Evolutionary conservation across 2,888 invertebrate species (phyloP).

Genomic region (Bombylius discolor): DNA sequence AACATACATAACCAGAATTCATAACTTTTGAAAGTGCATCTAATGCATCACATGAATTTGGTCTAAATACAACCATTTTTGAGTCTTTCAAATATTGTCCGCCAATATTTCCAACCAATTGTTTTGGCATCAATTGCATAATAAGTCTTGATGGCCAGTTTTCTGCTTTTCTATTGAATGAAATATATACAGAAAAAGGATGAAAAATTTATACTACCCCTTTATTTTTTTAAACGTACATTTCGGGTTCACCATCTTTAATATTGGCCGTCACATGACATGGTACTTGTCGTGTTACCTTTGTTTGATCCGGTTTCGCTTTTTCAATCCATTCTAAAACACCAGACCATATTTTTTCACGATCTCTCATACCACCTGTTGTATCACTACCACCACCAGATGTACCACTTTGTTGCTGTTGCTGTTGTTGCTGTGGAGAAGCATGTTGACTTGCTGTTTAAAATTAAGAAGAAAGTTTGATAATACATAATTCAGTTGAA

Average conservation of each 20-base stretch:
- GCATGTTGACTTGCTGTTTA: conserved; percentile 10
- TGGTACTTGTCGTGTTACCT: conserved; percentile 57
- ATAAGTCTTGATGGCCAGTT: conserved; percentile 86
- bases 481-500: neutral
- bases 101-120: conserved; percentile 78
- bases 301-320: conserved; percentile 67
- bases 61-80: conserved; percentile 81
- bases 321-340: conserved; percentile 90
- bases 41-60: conserved; percentile 73
- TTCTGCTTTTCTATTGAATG: conserved; percentile 59
- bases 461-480: neutral
- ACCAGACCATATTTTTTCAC: conserved; percentile 57
- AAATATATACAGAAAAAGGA: too few species aligned
- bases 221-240: conserved; percentile 39
- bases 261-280: conserved; percentile 59
- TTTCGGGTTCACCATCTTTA: conserved; percentile 76
- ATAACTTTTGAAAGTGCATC: conserved; percentile 84
- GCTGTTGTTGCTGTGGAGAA: conserved; percentile 13
- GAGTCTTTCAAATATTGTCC: conserved; percentile 81
- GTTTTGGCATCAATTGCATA: conserved; percentile 91
- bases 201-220: too few species aligned
- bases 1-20: conserved; percentile 80
- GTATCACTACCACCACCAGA: neutral
- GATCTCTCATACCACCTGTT: conserved; percentile 20
- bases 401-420: conserved; percentile 11